Evolutionary conservation across 2,113 vertebrate genomes (phyloP).

Genomic region (Catharus bicknelli): DNA sequence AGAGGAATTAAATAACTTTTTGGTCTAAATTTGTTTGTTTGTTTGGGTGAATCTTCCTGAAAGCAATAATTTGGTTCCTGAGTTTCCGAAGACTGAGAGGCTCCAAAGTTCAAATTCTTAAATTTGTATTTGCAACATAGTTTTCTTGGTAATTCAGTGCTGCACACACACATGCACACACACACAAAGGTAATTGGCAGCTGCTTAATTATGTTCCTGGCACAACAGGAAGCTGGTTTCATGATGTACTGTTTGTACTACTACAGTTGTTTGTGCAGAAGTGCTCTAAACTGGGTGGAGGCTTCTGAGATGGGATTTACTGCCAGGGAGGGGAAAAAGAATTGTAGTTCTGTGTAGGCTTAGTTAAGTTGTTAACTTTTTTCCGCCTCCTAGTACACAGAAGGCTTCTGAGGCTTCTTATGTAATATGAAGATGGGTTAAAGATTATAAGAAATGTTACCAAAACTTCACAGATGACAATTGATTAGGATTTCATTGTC

Average conservation of each 20-base stretch:
- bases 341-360: neutral
- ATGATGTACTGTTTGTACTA: neutral
- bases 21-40: neutral
- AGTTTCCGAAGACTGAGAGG: neutral
- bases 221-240: neutral
- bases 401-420: neutral
- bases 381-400: neutral
- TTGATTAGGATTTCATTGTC: neutral
- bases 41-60: neutral
- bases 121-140: neutral
- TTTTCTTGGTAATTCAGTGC: neutral
- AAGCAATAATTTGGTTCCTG: neutral
- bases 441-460: neutral
- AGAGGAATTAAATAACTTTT: neutral
- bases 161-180: too few species aligned
- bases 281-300: neutral
- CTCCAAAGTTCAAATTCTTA: neutral
- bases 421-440: neutral
- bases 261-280: neutral
- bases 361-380: neutral
- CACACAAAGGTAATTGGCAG: neutral
- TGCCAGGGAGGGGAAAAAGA: neutral
- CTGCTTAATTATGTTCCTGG: neutral
- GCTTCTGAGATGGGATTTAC: neutral
- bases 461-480: accelerated